Base-by-base conservation (phyloP, 2,113 vertebrate genomes). In the Myodes glareolus region DNA sequence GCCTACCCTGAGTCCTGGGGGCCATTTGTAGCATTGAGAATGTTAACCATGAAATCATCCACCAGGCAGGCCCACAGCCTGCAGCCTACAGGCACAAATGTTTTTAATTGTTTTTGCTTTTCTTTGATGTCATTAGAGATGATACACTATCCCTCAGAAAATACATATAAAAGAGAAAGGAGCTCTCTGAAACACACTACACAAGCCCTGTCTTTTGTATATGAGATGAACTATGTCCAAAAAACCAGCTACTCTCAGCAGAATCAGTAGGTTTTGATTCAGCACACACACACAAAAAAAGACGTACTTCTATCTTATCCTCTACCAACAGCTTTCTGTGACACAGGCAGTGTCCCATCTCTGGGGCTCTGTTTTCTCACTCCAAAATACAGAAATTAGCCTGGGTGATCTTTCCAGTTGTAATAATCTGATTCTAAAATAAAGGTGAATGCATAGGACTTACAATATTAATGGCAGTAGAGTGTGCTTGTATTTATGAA, bases 371-470 rank as follows among this genome's bases (percentile, higher is more conserved):
- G 86, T 73, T 90, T 95, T 93, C n/a, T 84, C 25, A 88, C 29
- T n/a, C 70, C 45, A 89, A 95, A 94, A 90, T 91, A 68, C 55
- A 91, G 25, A 63, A 45, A 97, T 97, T 92, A 93, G 67, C 84
- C 63, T 89, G 67, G 70, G 89, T 92, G 31, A 94, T 78, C 68
- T 94, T 96, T 94, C 50, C 29, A 94, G 68, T 31, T 96, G 5
- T 88, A 95, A 94, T 84, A 91, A 84, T 86, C 82, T 94, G 68
- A 96, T 96, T 94, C 72, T 78, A 93, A 94, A 95, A 94, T 78
- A 92, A 96, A 94, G 50, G 42, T 65, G 85, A 96, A 91, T 68
- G 47, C 61, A 78, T 73, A 76, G 5, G 77, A 94, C 31, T 92
- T 52, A 29, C 81, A 55, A 91, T 82, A 92, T 78, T 92, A 91